Base-by-base conservation (phyloP, 2,888 invertebrate genomes). In the Toxonevra muliebris region DNA sequence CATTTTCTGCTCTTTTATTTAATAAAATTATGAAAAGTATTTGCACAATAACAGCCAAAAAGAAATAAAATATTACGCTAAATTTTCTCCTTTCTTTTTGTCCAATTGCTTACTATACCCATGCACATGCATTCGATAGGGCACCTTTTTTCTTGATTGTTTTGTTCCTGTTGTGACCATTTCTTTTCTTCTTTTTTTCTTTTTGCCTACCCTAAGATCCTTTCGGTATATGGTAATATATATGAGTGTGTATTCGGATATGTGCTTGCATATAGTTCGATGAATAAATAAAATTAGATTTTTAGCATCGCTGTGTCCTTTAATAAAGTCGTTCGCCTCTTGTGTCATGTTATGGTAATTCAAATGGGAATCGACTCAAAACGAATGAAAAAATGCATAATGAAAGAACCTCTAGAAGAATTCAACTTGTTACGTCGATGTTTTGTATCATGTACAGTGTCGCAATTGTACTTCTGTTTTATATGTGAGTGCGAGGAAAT, bases 281-380 rank as follows among this genome's bases (percentile, higher is more conserved):
- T 61, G 43, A 45, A 17, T 58, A 17, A 10, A 53, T 19, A 53
- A 3, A 30, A 4, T 2, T 30, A 7, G 30, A 30, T 30, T 8
- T 48, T 45, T 45, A 43, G 40, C 20, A 20, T 30, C 30, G 30
- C 7, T 30, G 20, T 13, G 20, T 50, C 40, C 48, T 13, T n/a
- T 45, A 50, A 48, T 48, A 15, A 48, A 48, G 17, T 45, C 69
- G 30, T 63, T 68, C 69, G 65, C 61, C 69, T 71, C 73, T 75
- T 72, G 75, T 76, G 75, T 76, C 74, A 69, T 76, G 72, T 78
- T 79, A 80, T 80, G 80, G 80, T 79, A 79, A 79, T 79, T 76
- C 78, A 72, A 73, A 76, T 78, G 75, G 73, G 71, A 71, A 75
- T 70, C 77, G 78, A 79, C 79, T 78, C 57, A 20, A 13, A 64